Evolutionary conservation across 2,113 vertebrate species (phyloP).

Genomic region (Coracopsis vasa): DNA sequence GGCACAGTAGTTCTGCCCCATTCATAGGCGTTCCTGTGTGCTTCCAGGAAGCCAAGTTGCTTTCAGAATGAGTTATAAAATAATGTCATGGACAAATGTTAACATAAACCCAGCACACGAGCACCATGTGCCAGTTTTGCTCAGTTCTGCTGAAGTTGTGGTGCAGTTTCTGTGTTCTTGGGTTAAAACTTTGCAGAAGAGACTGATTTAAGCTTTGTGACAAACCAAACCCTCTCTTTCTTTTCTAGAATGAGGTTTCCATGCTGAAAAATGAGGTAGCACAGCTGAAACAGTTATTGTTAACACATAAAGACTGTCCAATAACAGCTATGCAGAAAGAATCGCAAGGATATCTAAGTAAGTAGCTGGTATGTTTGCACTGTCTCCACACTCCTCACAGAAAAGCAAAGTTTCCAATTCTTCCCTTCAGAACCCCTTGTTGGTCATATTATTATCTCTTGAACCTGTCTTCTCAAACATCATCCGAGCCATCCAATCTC

Average conservation of each 20-base stretch:
- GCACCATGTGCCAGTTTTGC: background rate
- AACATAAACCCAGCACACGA: background rate
- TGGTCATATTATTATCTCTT: background rate
- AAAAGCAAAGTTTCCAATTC: conserved; percentile 33
- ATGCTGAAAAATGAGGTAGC: conserved; percentile 99
- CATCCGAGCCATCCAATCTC: conserved; percentile 26
- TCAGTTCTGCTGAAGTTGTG: background rate
- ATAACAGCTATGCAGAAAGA: conserved; percentile 99
- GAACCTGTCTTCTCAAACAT: conserved; percentile 50
- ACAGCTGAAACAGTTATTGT: conserved; percentile 97
- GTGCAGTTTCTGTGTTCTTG: background rate
- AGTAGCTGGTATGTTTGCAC: conserved; percentile 74
- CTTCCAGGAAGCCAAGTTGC: background rate
- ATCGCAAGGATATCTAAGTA: conserved; percentile 99
- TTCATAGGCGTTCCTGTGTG: background rate
- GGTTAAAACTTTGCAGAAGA: background rate
- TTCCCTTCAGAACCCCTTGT: conserved; percentile 42
- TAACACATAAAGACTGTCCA: conserved; percentile 99
- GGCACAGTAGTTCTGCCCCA: background rate
- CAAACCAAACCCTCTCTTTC: conserved; percentile 52
- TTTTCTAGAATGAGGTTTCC: conserved; percentile 93
- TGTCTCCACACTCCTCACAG: conserved; percentile 42
- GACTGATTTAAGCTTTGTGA: conserved; percentile 7
- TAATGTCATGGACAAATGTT: background rate
- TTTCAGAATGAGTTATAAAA: background rate